Evolutionary conservation across 2,113 vertebrate species (phyloP).

Genomic region (Xiphorhynchus elegans): DNA sequence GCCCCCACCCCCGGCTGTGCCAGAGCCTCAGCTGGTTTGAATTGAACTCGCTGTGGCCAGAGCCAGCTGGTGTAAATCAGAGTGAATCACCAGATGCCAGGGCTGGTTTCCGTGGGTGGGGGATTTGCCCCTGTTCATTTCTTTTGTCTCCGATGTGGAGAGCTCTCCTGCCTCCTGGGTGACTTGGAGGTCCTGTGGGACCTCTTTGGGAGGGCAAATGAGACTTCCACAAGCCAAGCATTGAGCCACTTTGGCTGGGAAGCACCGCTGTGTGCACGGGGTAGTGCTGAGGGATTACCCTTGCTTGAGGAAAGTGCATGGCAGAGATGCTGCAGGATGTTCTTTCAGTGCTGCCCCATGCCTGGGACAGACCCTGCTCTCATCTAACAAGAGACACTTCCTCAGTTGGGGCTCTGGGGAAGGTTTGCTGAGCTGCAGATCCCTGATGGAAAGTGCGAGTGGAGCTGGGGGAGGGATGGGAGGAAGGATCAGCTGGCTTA

Average conservation of each 20-base stretch:
- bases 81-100: not conserved
- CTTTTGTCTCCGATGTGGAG: not conserved
- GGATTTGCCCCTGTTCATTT: not conserved
- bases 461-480: not conserved
- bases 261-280: accelerated
- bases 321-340: not conserved
- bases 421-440: not conserved
- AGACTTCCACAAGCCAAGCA: not conserved
- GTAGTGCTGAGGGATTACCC: not conserved
- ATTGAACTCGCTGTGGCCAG: not conserved
- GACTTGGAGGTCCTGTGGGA: not conserved
- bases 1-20: not conserved
- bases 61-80: slow-evolving; percentile 16
- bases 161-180: not conserved
- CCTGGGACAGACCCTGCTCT: not conserved
- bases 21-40: not conserved
- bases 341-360: not conserved
- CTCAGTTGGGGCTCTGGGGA: not conserved
- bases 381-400: not conserved
- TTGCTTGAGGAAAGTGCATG: accelerated
- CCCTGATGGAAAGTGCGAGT: not conserved
- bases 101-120: not conserved
- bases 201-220: not conserved
- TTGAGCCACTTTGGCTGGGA: not conserved
- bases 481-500: not conserved